Percentiles rank a stretch among this genome's conserved stretches.
These are phyloP conservation scores for Mythimna vitellina DNA, from an alignment of 2,888 invertebrate genomes.

Conservation along the genomic window DNA sequence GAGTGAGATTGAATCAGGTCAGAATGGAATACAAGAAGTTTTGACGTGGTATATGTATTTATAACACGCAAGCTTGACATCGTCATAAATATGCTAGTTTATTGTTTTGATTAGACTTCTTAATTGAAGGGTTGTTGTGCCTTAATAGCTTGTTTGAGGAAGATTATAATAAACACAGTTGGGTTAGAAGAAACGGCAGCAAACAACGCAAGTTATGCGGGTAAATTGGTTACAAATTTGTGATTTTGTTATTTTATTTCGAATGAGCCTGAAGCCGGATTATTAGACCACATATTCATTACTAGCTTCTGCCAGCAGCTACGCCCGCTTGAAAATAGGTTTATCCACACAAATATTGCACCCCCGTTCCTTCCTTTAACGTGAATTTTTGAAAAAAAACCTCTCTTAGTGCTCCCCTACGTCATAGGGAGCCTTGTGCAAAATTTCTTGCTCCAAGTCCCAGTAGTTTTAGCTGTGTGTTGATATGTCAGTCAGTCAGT, in stretches of 20 bases:
- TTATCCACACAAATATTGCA: too few relatives aligned
- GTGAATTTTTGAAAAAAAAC: too few relatives aligned
- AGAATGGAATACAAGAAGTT: constrained; percentile 33
- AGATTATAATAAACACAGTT: constrained; percentile 14
- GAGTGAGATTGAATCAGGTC: constrained; percentile 45
- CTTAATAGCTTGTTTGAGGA: constrained; percentile 12
- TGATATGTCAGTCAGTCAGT: too few relatives aligned
- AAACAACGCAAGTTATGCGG: not conserved
- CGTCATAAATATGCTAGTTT: constrained; percentile 19
- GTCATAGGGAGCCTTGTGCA: too few relatives aligned
- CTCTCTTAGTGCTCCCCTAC: too few relatives aligned
- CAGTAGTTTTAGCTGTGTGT: too few relatives aligned
- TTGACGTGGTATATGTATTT: constrained; percentile 31
- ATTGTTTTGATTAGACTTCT: constrained; percentile 28
- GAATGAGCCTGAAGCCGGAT: not conserved
- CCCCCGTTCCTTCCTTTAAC: too few relatives aligned
- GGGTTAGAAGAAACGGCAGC: not conserved
- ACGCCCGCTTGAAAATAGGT: too few relatives aligned
- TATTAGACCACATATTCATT: too few relatives aligned
- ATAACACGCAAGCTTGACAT: constrained; percentile 29
- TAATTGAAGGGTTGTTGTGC: constrained; percentile 7
- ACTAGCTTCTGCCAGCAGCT: too few relatives aligned
- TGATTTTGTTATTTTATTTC: not conserved
- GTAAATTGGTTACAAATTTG: not conserved
- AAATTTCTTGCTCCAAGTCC: too few relatives aligned